Percentiles rank a stretch among this genome's conserved stretches.
These are phyloP conservation scores for Hirtodrosophila confusa DNA, from an alignment of 2,888 invertebrate genomes.

Conservation along the genomic window DNA sequence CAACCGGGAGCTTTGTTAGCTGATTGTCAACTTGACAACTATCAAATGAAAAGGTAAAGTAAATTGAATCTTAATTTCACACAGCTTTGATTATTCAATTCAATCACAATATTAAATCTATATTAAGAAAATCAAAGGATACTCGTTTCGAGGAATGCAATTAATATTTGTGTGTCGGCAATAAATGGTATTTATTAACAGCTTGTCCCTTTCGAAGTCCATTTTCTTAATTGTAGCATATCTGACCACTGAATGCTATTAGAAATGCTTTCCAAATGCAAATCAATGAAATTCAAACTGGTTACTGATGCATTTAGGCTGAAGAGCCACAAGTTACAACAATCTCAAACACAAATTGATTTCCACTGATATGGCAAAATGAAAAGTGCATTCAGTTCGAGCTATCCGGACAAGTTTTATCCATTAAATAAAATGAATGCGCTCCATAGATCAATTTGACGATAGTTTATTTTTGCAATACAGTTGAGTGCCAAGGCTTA, in stretches of 20 bases:
- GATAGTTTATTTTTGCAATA: slow-evolving; percentile 41
- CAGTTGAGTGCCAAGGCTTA: slow-evolving; percentile 33
- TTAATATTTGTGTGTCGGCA: too few relatives aligned
- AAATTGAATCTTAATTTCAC: too few relatives aligned
- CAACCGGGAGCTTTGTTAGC: slow-evolving; percentile 20
- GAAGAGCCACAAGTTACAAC: slow-evolving; percentile 32
- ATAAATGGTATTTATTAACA: too few relatives aligned
- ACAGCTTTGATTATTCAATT: too few relatives aligned
- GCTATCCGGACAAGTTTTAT: slow-evolving; percentile 59
- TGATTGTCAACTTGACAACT: slow-evolving; percentile 36
- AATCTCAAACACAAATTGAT: slow-evolving; percentile 43
- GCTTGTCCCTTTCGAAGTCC: too few relatives aligned
- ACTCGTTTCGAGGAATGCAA: too few relatives aligned
- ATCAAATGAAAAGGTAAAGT: slow-evolving; percentile 12
- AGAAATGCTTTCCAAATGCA: slow-evolving; percentile 10
- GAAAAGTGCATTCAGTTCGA: slow-evolving; percentile 52
- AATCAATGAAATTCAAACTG: slow-evolving; percentile 15
- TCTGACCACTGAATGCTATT: not conserved
- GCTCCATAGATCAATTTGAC: slow-evolving; percentile 40
- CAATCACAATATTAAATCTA: too few relatives aligned
- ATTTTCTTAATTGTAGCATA: not conserved
- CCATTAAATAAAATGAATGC: slow-evolving; percentile 59
- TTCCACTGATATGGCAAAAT: slow-evolving; percentile 48
- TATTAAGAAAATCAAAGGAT: too few relatives aligned
- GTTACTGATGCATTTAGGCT: slow-evolving; percentile 34